phyloP scores from a whole-genome alignment of 2,797 vertebrate genomes.

The Corythornis leucogaster region DNA sequence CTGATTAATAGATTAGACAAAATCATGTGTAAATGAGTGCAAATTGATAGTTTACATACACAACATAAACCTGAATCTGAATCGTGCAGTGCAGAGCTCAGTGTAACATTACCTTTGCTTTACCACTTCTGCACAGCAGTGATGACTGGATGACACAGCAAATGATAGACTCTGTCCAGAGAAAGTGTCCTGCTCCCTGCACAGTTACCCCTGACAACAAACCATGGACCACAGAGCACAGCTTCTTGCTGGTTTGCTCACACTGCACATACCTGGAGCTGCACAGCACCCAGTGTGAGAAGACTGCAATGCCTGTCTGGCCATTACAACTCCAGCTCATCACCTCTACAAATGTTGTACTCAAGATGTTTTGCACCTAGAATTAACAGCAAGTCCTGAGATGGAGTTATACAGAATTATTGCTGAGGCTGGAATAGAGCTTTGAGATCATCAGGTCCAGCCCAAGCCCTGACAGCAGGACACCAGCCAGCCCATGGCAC shows the following conservation, averaged over 20 bases:
- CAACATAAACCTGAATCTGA: conserved; percentile 9
- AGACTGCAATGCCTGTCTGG: neutral
- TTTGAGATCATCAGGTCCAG: no score
- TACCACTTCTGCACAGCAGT: neutral
- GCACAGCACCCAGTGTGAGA: neutral
- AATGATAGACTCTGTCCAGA: neutral
- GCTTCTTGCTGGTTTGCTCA: neutral
- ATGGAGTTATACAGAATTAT: neutral
- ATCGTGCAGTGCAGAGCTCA: neutral
- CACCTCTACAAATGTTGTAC: neutral
- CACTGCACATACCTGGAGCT: accelerated
- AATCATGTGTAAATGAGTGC: conserved; percentile 54
- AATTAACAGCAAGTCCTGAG: neutral
- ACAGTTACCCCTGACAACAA: neutral
- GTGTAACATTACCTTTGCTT: neutral
- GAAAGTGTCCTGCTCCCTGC: neutral
- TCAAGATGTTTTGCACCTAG: neutral
- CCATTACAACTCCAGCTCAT: neutral
- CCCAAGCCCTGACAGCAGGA: no score
- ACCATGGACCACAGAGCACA: neutral
- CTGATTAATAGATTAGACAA: conserved; percentile 63
- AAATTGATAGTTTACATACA: conserved; percentile 56
- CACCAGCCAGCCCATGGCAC: no score
- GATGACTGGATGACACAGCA: neutral
- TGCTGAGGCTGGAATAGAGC: no score